Conservation (phyloP, 2,888 invertebrate genomes). For the Aspidiotus rigidus region DNA sequence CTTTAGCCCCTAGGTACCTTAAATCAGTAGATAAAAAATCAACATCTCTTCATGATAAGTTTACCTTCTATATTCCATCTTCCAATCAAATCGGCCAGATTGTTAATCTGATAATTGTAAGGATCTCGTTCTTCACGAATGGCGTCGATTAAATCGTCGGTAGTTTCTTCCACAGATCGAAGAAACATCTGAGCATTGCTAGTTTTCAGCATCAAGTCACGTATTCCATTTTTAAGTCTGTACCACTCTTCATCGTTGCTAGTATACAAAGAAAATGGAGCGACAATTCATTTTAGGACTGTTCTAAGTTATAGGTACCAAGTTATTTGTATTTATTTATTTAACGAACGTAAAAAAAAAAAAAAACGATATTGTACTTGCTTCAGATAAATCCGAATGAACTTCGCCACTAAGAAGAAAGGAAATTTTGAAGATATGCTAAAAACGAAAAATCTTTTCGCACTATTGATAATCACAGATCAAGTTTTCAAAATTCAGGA, state of each 20-base stretch:
- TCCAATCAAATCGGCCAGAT: constrained; percentile 17
- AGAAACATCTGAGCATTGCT: constrained; percentile 46
- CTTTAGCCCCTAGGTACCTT: too few relatives aligned
- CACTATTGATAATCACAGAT: too few relatives aligned
- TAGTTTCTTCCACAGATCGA: constrained; percentile 44
- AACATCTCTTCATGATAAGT: too few relatives aligned
- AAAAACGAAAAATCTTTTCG: too few relatives aligned
- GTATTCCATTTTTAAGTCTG: constrained; percentile 46
- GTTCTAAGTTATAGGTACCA: too few relatives aligned
- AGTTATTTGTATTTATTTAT: too few relatives aligned
- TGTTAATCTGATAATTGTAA: constrained; percentile 7
- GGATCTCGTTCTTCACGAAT: constrained; percentile 39
- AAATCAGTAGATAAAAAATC: too few relatives aligned
- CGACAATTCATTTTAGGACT: too few relatives aligned
- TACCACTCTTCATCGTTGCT: constrained; percentile 52
- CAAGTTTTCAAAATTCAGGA: too few relatives aligned
- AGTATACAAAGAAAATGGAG: not conserved
- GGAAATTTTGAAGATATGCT: too few relatives aligned
- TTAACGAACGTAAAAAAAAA: not conserved
- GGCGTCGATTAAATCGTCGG: constrained; percentile 43
- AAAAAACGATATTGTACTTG: not conserved
- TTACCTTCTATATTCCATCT: constrained; percentile 25
- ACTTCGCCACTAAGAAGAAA: too few relatives aligned
- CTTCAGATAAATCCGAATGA: not conserved
- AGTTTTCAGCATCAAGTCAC: constrained; percentile 49